Evolutionary conservation across 2,113 vertebrate genomes (phyloP).

Genomic region (Cheirogaleus medius): DNA sequence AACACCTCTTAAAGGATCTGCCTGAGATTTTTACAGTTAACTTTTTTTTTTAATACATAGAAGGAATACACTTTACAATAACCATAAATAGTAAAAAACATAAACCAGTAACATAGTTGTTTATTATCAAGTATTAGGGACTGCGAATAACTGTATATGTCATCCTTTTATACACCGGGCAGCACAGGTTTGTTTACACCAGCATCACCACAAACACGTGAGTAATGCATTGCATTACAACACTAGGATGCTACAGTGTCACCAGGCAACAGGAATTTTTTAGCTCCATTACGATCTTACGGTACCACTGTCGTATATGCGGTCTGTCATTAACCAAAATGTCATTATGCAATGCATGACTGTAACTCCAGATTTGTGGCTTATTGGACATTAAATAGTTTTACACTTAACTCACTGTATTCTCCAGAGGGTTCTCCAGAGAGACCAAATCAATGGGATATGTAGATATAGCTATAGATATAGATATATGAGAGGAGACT

Average conservation of each 20-base stretch:
- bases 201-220: too few species aligned
- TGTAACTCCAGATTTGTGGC: background rate
- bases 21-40: background rate
- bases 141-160: background rate
- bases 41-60: background rate
- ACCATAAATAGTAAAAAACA: background rate
- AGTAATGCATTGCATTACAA: background rate
- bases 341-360: background rate
- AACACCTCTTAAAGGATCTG: background rate
- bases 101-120: background rate
- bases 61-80: background rate
- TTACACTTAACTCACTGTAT: background rate
- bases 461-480: background rate
- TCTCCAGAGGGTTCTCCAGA: background rate
- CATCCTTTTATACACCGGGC: background rate
- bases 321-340: background rate
- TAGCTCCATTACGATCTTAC: background rate
- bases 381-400: background rate
- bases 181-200: too few species aligned
- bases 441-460: background rate
- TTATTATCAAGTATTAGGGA: background rate
- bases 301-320: background rate
- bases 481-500: background rate
- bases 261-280: background rate
- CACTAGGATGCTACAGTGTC: background rate